Evolutionary conservation across 2,888 invertebrate genomes (phyloP).

Genomic region (Corbicula japonica): DNA sequence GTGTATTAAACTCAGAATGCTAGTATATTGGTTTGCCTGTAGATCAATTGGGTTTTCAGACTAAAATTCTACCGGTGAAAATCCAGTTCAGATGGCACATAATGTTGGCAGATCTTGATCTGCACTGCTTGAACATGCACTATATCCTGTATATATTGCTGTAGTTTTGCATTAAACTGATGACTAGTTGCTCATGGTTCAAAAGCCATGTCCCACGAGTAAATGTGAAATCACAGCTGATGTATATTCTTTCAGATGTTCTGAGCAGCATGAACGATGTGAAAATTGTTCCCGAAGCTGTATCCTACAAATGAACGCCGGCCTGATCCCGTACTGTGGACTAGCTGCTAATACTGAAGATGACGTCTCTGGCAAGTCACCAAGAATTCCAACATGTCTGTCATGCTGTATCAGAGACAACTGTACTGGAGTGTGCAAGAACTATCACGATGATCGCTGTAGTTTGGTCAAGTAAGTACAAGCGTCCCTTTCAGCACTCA

Average conservation of each 20-base stretch:
- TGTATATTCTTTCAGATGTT: slow-evolving; percentile 78
- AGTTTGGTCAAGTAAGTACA: slow-evolving; percentile 79
- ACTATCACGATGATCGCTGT: slow-evolving; percentile 80
- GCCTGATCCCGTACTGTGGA: slow-evolving; percentile 75
- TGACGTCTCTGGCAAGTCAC: slow-evolving; percentile 84
- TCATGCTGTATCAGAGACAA: slow-evolving; percentile 82
- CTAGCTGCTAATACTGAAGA: slow-evolving; percentile 79
- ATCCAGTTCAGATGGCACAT: no score
- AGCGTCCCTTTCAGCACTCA: neutral
- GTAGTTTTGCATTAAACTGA: no score
- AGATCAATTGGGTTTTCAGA: no score
- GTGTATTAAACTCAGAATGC: no score
- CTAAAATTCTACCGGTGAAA: no score
- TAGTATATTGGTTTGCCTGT: no score
- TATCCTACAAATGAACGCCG: slow-evolving; percentile 26
- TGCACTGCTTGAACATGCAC: no score
- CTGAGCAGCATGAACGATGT: slow-evolving; percentile 72
- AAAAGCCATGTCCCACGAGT: no score
- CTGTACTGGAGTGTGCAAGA: slow-evolving; percentile 80
- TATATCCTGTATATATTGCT: no score
- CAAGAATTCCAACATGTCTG: slow-evolving; percentile 82
- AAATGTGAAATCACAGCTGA: no score
- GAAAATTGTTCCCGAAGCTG: slow-evolving; percentile 78
- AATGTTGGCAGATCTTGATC: no score
- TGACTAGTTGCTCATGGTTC: no score